These are phyloP conservation scores for Lucilia cuprina DNA, from an alignment of 1,140 invertebrate genomes.

Conservation along the genomic window DNA sequence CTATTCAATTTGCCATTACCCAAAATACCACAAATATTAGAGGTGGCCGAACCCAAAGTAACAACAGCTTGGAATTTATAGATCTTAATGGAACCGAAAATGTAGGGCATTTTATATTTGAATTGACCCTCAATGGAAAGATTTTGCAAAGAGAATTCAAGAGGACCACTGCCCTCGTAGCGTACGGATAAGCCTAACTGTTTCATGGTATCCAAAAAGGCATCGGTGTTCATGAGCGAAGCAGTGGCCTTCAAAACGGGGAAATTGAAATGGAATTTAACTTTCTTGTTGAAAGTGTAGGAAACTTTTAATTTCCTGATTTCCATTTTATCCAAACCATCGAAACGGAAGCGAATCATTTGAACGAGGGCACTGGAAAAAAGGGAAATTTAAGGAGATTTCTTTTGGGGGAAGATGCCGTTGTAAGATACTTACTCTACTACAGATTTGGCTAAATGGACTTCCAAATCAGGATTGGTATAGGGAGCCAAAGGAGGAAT, in stretches of 20 bases:
- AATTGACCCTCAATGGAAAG: conserved; percentile 55
- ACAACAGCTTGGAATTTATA: conserved; percentile 52
- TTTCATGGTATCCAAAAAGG: conserved; percentile 49
- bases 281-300: conserved; percentile 59
- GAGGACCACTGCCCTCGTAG: conserved; percentile 52
- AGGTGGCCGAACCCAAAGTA: conserved; percentile 47
- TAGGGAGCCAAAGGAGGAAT: conserved; percentile 58
- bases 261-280: conserved; percentile 52
- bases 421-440: conserved; percentile 60
- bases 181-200: conserved; percentile 50
- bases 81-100: conserved; percentile 59
- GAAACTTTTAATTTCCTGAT: conserved; percentile 56
- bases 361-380: conserved; percentile 46
- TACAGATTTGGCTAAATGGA: conserved; percentile 49
- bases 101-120: conserved; percentile 60
- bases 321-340: conserved; percentile 53
- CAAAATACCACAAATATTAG: conserved; percentile 55
- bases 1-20: conserved; percentile 55
- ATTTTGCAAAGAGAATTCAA: conserved; percentile 50
- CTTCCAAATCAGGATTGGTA: conserved; percentile 53
- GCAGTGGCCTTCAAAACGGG: conserved; percentile 44
- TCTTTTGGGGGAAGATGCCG: no score
- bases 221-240: conserved; percentile 49
- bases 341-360: conserved; percentile 57
- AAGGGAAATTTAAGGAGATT: background rate